Evolutionary conservation across 2,888 invertebrate species (phyloP).

Genomic region (Drosophila phalerata): DNA sequence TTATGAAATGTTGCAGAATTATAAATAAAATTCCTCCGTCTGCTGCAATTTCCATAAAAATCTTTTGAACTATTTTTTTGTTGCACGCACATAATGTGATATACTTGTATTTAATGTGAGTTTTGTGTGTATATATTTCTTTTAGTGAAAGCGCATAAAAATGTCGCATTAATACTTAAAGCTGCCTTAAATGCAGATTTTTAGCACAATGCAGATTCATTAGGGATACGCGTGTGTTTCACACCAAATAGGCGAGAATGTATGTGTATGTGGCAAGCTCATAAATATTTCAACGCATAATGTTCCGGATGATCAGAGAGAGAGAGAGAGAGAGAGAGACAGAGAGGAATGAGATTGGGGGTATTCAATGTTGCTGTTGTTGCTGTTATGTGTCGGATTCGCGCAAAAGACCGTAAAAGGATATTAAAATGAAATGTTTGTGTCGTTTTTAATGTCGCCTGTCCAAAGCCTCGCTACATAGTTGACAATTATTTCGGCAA

Average conservation of each 20-base stretch:
- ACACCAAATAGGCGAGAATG: not conserved
- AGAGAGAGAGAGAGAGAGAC: not conserved
- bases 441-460: constrained; percentile 64
- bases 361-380: not conserved
- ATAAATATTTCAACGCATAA: constrained; percentile 76
- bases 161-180: constrained; percentile 39
- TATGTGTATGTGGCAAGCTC: constrained; percentile 44
- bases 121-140: not conserved
- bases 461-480: constrained; percentile 54
- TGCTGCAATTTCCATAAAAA: constrained; percentile 4
- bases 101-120: not conserved
- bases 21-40: not conserved
- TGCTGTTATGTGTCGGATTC: constrained; percentile 30
- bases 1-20: not conserved
- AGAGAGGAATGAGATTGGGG: not conserved
- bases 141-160: constrained; percentile 14
- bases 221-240: constrained; percentile 56
- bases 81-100: not conserved
- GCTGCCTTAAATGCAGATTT: constrained; percentile 74
- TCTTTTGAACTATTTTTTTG: constrained; percentile 5
- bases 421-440: constrained; percentile 78
- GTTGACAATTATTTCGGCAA: constrained; percentile 41
- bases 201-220: constrained; percentile 65
- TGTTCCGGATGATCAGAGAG: constrained; percentile 39
- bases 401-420: constrained; percentile 41